Evolutionary conservation across 1,140 invertebrate genomes (phyloP).

Genomic region (Drosophila tristis): DNA sequence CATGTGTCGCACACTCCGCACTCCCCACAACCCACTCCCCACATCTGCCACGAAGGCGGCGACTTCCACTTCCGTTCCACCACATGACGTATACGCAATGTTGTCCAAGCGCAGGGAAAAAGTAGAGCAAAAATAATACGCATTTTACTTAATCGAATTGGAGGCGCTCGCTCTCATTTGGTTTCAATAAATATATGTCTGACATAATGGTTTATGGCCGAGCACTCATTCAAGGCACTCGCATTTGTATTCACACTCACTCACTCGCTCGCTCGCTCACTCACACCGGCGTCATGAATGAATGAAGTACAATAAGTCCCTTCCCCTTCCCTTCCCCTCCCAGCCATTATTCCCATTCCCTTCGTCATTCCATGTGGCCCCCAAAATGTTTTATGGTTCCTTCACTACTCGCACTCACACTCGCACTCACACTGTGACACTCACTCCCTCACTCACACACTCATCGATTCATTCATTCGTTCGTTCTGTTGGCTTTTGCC

Average conservation of each 20-base stretch:
- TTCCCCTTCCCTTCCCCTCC: neutral
- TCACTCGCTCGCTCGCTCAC: neutral
- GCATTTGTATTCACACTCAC: constrained; percentile 39
- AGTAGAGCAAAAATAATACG: constrained; percentile 51
- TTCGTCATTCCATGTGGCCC: constrained; percentile 18
- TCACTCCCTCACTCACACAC: constrained; percentile 28
- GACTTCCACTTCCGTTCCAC: constrained; percentile 29
- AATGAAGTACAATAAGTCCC: constrained; percentile 6
- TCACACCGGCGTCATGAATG: no score
- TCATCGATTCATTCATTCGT: constrained; percentile 33
- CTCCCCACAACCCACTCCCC: neutral
- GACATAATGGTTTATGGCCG: constrained; percentile 35
- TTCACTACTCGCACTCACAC: neutral
- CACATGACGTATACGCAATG: constrained; percentile 66
- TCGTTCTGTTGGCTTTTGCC: constrained; percentile 26
- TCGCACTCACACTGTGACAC: constrained; percentile 6
- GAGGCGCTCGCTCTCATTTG: neutral
- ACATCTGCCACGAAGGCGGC: no score
- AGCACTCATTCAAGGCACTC: constrained; percentile 22
- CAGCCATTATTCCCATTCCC: no score
- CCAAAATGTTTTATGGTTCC: constrained; percentile 28
- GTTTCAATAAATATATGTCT: constrained; percentile 15
- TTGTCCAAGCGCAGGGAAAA: constrained; percentile 18
- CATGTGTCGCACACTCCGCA: constrained; percentile 28
- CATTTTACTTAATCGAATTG: constrained; percentile 70